Base-by-base conservation (phyloP, 2,888 invertebrate genomes). In the Scaptomyza flava region DNA sequence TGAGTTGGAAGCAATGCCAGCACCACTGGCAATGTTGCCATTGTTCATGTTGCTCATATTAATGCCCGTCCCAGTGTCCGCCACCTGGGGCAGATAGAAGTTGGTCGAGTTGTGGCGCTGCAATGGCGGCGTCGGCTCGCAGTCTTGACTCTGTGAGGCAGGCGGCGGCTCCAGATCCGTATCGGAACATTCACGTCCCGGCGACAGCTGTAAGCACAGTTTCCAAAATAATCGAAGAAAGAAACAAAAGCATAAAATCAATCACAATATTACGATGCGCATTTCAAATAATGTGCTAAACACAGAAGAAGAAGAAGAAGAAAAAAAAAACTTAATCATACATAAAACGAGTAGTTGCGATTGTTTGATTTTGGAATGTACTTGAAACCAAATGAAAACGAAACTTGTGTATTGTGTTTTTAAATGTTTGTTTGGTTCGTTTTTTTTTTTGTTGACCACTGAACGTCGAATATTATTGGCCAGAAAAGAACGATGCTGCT, bases 111-210 rank as follows among this genome's bases (percentile, higher is more conserved):
- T 97, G 89, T 96, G 96, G 81, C 97, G 94, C 92, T 97, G 96
- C 77, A 96, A 92, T 60, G 96, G 96, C 50, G 97, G 98, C 80
- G 98, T 97, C 8, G 98, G 97, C 92, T 98, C 97, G 93, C 97
- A 98, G 93, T 98, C 98, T 84, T 96, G 96, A 54, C 96, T 96
- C 93, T 97, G 97, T 52, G 97, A 97, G 51, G 97, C 97, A 33
- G 96, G 96, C 96, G 96, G 96, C n/a, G 96, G 96, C 77, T 97
- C 97, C 94, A 96, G 94, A 87, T 97, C 97, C 79, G 96, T 94
- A 91, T 97, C 97, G 42, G 95, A 95, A 71, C 95, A 95, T 89
- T 96, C 96, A 64, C 96, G 94, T 17, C 97, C 96, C 43, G 96
- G 97, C 9, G 97, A 97, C 89, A 97, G 93, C 96, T 97, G 78